Percentiles rank a stretch among this genome's conserved stretches.
phyloP scores from a whole-genome alignment of 2,888 invertebrate species.

The Trichogramma dendrolimi region DNA sequence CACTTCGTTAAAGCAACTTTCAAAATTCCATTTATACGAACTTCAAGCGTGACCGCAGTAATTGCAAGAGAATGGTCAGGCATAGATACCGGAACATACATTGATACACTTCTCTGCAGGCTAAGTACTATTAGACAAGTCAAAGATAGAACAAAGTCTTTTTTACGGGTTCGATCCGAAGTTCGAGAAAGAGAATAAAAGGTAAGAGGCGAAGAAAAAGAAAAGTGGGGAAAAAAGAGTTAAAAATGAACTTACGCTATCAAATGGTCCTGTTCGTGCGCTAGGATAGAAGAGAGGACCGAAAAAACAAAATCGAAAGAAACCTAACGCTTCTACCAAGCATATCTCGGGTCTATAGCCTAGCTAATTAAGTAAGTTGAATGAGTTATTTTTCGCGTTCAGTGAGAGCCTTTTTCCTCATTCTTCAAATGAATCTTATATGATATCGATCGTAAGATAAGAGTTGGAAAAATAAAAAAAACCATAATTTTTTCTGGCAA shows the following conservation, averaged over 20 bases:
- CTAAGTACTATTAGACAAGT: slow-evolving; percentile 17
- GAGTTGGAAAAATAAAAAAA: too few species aligned
- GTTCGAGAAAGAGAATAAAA: background rate
- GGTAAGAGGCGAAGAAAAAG: background rate
- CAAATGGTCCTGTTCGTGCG: background rate
- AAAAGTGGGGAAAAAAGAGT: background rate
- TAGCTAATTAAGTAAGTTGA: slow-evolving; percentile 39
- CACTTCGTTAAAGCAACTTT: too few species aligned
- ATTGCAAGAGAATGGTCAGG: too few species aligned
- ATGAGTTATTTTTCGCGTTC: slow-evolving; percentile 32
- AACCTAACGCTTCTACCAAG: slow-evolving; percentile 3
- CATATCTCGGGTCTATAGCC: slow-evolving; percentile 12
- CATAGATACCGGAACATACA: too few species aligned
- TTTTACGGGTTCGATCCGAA: slow-evolving; percentile 8
- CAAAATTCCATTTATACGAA: too few species aligned
- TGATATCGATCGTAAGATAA: too few species aligned
- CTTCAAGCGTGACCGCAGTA: too few species aligned
- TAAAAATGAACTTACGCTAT: slow-evolving; percentile 10
- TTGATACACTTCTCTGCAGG: background rate
- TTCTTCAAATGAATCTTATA: too few species aligned
- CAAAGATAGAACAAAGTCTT: slow-evolving; percentile 13
- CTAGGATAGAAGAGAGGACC: background rate
- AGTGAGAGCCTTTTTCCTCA: too few species aligned
- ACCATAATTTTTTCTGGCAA: too few species aligned
- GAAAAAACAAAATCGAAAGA: background rate